Base-by-base conservation (phyloP, 2,888 invertebrate genomes). In the Pammene fasciana region DNA sequence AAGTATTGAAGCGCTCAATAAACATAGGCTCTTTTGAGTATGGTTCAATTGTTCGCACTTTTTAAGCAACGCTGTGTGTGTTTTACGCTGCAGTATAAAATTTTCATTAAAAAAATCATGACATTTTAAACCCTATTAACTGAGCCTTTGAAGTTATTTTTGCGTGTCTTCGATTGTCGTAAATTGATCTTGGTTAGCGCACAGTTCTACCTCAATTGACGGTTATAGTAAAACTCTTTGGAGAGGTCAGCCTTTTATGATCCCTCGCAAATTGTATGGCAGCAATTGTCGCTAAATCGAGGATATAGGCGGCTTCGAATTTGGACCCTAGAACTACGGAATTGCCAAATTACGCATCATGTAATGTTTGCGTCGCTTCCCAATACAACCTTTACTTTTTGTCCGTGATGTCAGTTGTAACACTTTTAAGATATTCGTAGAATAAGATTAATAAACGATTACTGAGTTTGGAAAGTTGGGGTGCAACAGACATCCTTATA, bases 261-360 rank as follows among this genome's bases (percentile, higher is more conserved):
- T 50, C 62, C 62, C 18, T 52, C 38, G 38, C 62, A 62, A 62
- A 62, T 62, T 62, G 62, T 52, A 62, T 62, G 62, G 26, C 62
- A 52, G 26, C 62, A 62, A 62, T n/a, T 62, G 62, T 62, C 50
- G 10, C 62, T 52, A 62, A 62, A 62, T 52, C n/a, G 62, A 38
- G 38, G 61, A 62, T 62, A 62, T 62, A 38, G 61, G 38, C 8
- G 52, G n/a, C 48, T 18, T 18, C 61, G 38, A 52, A 48, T 62
- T 38, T 41, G 50, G 61, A 26, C n/a, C 61, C 50, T 38, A 13
- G 11, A 13, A 26, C 13, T 10, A 50, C 50, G 50, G 11, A 62
- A 62, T 62, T 62, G 38, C 41, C 50, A 26, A 50, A 62, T 52
- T 52, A 52, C 52, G 50, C 38, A 26, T 38, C 36, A 7, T 38